Percentiles rank a stretch among this genome's conserved stretches.
These are phyloP conservation scores for Epinephelus fuscoguttatus DNA, from an alignment of 2,113 vertebrate genomes.

Conservation along the genomic window DNA sequence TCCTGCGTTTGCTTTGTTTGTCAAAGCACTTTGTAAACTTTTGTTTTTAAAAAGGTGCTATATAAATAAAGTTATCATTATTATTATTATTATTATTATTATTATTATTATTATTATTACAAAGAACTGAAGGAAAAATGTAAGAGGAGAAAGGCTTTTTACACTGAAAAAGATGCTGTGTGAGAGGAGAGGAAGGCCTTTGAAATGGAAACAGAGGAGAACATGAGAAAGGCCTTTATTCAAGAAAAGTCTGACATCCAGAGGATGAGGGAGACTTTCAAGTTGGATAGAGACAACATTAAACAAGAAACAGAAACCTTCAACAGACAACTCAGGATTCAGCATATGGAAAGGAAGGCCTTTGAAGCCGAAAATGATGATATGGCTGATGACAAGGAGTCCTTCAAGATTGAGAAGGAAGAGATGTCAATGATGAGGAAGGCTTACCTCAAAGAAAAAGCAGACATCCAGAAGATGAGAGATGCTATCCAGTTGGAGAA, in stretches of 20 bases:
- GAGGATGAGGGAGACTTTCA: neutral
- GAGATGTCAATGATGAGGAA: neutral
- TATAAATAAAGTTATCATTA: no score
- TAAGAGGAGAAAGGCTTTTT: neutral
- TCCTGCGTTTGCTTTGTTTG: no score
- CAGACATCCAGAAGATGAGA: neutral
- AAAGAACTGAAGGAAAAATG: neutral
- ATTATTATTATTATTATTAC: no score
- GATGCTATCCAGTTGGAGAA: neutral
- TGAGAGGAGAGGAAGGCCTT: neutral
- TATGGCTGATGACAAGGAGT: neutral
- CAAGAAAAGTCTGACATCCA: no score
- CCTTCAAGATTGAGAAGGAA: constrained; percentile 6
- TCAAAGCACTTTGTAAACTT: no score
- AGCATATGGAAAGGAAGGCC: neutral
- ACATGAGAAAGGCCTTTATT: neutral
- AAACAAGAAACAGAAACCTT: no score
- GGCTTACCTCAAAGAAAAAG: constrained; percentile 1
- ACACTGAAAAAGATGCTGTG: neutral
- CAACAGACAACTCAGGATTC: neutral
- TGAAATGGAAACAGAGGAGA: no score
- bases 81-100: no score
- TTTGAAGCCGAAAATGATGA: constrained; percentile 4
- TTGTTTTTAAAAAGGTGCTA: no score
- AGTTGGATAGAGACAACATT: no score